Base-by-base conservation (phyloP, 2,888 invertebrate genomes). In the Andrena praecox region DNA sequence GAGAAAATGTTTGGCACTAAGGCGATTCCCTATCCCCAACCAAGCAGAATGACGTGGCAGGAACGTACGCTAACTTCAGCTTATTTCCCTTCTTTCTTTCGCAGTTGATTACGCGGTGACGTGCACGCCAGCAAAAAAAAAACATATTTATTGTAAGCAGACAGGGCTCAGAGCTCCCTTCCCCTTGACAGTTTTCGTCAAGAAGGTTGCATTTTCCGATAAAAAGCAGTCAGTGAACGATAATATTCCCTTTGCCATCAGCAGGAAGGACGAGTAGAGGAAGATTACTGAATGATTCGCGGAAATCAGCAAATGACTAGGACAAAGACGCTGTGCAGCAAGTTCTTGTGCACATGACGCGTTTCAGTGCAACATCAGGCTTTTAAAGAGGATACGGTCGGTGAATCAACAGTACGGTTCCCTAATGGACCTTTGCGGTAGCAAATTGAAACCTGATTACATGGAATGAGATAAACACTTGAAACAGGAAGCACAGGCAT, bases 351-450 rank as follows among this genome's bases (percentile, higher is more conserved):
- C 42, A 16, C 42, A 66, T 74, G 63, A 76, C 68, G 27, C 54
- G 59, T 78, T 71, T 42, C 63, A 78, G 60, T 63, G 52, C 63
- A 59, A 64, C 33, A 62, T 67, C 56, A 48, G 59, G 77, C 64
- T 67, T 71, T 77, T 63, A 62, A 48, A 71, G 67, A 71, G 56
- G 27, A 60, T 69, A 52, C 50, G 42, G 64, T 56, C 62, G 20
- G 8, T 60, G 82, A 77, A 77, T 74, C 77, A 67, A 56, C 52
- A 72, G 73, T 77, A 77, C 54, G 50, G 48, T 72, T 72, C 72
- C 31, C 56, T 80, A 80, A 77, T 83, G 71, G 80, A 74, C 54
- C 77, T 80, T 69, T 59, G 74, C 54, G 60, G 52, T 72, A 74
- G 67, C 54, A 42, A 59, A 70, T 42, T 66, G 59, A 80, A 69